phyloP scores from a whole-genome alignment of 2,113 vertebrate species.

The Prinia subflava region DNA sequence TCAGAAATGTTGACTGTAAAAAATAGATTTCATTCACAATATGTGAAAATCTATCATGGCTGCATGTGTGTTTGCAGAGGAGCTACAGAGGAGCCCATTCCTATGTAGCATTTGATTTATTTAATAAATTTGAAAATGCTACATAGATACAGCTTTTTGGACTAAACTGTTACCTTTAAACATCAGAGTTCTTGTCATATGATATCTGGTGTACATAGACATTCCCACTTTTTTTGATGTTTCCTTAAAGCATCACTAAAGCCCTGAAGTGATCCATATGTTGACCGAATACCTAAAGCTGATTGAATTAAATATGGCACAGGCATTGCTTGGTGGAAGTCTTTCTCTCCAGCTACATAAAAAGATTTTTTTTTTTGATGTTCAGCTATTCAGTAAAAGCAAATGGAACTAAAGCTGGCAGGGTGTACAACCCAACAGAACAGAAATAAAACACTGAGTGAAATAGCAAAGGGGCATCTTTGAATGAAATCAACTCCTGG shows the following conservation, averaged over 20 bases:
- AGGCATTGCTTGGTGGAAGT: not conserved
- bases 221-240: not conserved
- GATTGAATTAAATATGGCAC: not conserved
- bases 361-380: not conserved
- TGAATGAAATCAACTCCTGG: not conserved
- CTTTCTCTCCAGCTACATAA: not conserved
- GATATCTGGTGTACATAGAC: not conserved
- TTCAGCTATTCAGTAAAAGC: not conserved
- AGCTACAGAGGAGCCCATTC: not conserved
- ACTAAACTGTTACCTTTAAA: not conserved
- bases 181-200: not conserved
- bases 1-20: not conserved
- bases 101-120: not conserved
- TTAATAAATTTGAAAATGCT: not conserved
- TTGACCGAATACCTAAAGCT: not conserved
- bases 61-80: not conserved
- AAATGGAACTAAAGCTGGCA: not conserved
- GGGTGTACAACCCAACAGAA: not conserved
- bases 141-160: not conserved
- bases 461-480: not conserved
- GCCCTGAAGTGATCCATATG: not conserved
- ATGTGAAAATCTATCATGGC: not conserved
- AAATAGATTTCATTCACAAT: not conserved
- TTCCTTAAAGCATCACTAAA: constrained; percentile 7
- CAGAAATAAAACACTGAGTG: not conserved